Base-by-base conservation (phyloP, 2,888 invertebrate species). In the Chouioia cunea region DNA sequence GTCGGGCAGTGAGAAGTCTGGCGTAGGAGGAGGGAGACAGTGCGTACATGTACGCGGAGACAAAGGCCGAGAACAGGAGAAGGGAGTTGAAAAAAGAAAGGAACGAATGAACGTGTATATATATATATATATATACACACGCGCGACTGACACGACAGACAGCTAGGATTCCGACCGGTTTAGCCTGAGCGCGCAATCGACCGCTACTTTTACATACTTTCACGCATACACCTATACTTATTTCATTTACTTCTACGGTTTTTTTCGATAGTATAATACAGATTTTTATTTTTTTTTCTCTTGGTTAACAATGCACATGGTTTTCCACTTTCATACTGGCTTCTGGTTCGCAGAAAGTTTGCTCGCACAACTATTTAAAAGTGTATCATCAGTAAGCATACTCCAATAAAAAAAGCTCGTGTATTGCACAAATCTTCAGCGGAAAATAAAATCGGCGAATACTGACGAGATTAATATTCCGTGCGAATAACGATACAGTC, bases 331-430 rank as follows among this genome's bases (percentile, higher is more conserved):
- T 27, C 2, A n/a, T n/a, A n/a, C n/a, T n/a, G n/a, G n/a, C n/a
- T n/a, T n/a, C n/a, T n/a, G n/a, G n/a, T n/a, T n/a, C n/a, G n/a
- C n/a, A n/a, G n/a, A n/a, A n/a, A n/a, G n/a, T n/a, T n/a, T n/a
- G n/a, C n/a, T n/a, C n/a, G n/a, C 16, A 20, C 43, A 43, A 36
- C 50, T 70, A 65, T 59, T 70, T 70, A 65, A 65, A 59, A 65
- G 44, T 64, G 36, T 12, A 64, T 48, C 54, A 43, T 58, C 46
- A 53, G 63, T 59, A 44, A 54, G 43, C 27, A 23, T 36, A 22
- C 16, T 4, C 48, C 48, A 46, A 64, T 22, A 63, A 53, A 53
- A 57, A 53, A 22, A 47, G 27, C 27, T 56, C 56, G 48, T 47
- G 47, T 47, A 22, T n/a, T 10, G 36, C 20, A 36, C 6, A 2